Evolutionary conservation across 1,140 invertebrate species (phyloP).

Genomic region (Archivesica marissinica): DNA sequence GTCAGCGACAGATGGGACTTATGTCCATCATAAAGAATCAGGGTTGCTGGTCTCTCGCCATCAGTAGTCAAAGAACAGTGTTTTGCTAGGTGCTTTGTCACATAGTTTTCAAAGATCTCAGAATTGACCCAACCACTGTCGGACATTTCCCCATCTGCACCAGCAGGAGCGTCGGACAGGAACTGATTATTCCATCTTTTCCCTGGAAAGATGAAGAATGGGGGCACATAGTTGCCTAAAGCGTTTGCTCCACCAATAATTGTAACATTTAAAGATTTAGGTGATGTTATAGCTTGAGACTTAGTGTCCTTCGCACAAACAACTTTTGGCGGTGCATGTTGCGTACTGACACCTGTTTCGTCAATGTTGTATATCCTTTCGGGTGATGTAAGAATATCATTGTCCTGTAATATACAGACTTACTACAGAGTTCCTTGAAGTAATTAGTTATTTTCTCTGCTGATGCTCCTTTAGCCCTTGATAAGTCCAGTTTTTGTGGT

Average conservation of each 20-base stretch:
- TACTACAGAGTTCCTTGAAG: no score
- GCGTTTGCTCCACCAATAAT: constrained; percentile 66
- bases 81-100: constrained; percentile 81
- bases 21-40: constrained; percentile 84
- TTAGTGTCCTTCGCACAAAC: constrained; percentile 12
- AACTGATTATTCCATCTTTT: constrained; percentile 75
- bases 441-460: no score
- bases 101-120: constrained; percentile 83
- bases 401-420: no score
- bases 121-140: constrained; percentile 84
- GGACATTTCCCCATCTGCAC: constrained; percentile 78
- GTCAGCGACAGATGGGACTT: constrained; percentile 61
- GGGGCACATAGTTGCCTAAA: constrained; percentile 70
- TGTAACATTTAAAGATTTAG: constrained; percentile 53
- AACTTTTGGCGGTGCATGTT: constrained; percentile 14
- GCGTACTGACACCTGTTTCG: constrained; percentile 38
- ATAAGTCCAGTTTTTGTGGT: no score
- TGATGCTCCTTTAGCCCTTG: no score
- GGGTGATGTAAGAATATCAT: no score
- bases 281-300: constrained; percentile 32
- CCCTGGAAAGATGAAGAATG: constrained; percentile 74
- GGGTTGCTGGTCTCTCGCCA: constrained; percentile 61
- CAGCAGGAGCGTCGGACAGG: constrained; percentile 81
- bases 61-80: constrained; percentile 40
- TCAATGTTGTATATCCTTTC: constrained; percentile 38